phyloP scores from a whole-genome alignment of 2,797 vertebrate genomes.

The Ciconia nigra region DNA sequence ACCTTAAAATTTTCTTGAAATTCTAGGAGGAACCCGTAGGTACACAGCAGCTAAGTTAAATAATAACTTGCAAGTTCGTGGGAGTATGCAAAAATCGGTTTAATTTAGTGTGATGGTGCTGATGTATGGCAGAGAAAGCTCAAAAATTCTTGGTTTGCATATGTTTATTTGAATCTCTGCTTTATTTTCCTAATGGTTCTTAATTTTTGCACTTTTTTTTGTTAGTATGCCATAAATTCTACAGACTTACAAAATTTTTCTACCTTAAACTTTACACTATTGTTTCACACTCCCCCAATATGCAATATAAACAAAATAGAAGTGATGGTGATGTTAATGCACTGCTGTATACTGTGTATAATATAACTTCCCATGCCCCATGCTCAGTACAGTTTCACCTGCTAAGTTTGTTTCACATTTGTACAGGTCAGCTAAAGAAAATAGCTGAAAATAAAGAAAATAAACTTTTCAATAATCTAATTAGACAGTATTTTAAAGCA shows the following conservation, averaged over 20 bases:
- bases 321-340: background rate
- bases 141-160: background rate
- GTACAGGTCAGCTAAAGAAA: background rate
- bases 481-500: background rate
- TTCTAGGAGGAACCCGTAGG: background rate
- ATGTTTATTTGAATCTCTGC: background rate
- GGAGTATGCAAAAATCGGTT: background rate
- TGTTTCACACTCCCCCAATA: background rate
- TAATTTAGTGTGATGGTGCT: background rate
- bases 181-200: background rate
- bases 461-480: background rate
- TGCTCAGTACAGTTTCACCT: background rate
- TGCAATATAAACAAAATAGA: background rate
- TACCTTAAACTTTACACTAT: rapidly evolving
- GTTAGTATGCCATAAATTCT: background rate
- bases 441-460: background rate
- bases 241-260: rapidly evolving
- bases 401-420: background rate
- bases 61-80: background rate
- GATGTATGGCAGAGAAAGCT: background rate
- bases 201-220: background rate
- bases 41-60: background rate
- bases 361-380: background rate
- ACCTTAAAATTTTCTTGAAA: background rate
- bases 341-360: background rate